Base-by-base conservation (phyloP, 2,113 vertebrate genomes). In the Odontophorus gujanensis region DNA sequence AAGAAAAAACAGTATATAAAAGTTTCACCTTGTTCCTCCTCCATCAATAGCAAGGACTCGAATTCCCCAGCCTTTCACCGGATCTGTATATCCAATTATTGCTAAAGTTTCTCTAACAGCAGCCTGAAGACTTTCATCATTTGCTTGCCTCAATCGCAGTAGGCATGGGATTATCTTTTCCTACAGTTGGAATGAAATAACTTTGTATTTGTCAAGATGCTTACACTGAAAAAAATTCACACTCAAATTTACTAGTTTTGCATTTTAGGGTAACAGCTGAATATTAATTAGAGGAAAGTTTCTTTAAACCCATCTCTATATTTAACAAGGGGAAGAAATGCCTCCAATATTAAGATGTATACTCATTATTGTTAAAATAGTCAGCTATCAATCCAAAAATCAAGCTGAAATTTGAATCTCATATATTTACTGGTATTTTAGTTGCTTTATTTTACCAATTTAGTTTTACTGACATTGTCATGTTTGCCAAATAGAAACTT, bases 21-120 rank as follows among this genome's bases (percentile, higher is more conserved):
- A 9, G 62, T n/a, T 85, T 94, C 97, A 99, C 99, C 99, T 99
- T 84, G 99, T 99, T 93, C 99, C 99, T 95, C 99, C 99, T 95
- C 99, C 99, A 89, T 99, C 99, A 87, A 99, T 99, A 78, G 98
- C 93, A 30, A 99, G 98, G 88, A 99, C 97, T 89, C 99, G 95
- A 92, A 99, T 96, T 82, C 99, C 99, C 74, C 98, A 98, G 47
- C 98, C 98, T 97, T 98, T 98, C 43, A 99, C 98, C 6, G 99
- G 98, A 69, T 99, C 97, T 53, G 98, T 97, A 86, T 99, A 99
- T 42, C 99, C 99, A 96, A 99, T 97, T 84, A 99, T 97, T 74
- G 98, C 95, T 84, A 99, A 98, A 48, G 98, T 98, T 96, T 99
- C 99, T 97, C 98, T 98, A 81, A 99, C 98, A 69, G 98, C 98